These are phyloP conservation scores for Timandra comae DNA, from an alignment of 2,888 invertebrate genomes.

Conservation along the genomic window DNA sequence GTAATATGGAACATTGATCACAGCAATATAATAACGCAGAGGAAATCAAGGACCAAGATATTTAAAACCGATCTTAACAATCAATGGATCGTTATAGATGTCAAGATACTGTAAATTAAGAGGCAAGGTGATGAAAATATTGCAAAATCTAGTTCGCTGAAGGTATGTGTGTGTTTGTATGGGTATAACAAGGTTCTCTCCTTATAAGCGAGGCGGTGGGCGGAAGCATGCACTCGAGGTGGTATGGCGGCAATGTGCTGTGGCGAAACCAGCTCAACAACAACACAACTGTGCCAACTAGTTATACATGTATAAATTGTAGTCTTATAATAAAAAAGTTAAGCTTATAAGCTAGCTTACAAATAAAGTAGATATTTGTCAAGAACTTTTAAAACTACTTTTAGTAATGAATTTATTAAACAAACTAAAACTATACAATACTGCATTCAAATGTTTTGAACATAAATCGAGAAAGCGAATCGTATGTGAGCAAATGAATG, in stretches of 20 bases:
- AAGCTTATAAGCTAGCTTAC: no score
- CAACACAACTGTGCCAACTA: slow-evolving; percentile 21
- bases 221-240: slow-evolving; percentile 51
- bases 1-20: no score
- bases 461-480: slow-evolving; percentile 34
- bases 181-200: slow-evolving; percentile 55
- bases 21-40: no score
- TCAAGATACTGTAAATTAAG: slow-evolving; percentile 44
- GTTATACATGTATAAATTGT: neutral
- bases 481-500: slow-evolving; percentile 28
- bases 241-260: slow-evolving; percentile 25
- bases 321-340: neutral
- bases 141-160: slow-evolving; percentile 39
- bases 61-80: slow-evolving; percentile 50
- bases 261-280: slow-evolving; percentile 34
- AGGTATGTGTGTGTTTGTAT: slow-evolving; percentile 51
- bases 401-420: no score
- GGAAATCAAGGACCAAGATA: slow-evolving; percentile 37
- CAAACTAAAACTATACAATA: no score
- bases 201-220: slow-evolving; percentile 54
- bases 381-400: no score
- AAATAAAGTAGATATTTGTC: no score
- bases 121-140: slow-evolving; percentile 33
- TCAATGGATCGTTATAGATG: slow-evolving; percentile 27
- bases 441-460: neutral